phyloP scores from a whole-genome alignment of 2,888 invertebrate species.

The Morpho helenor region DNA sequence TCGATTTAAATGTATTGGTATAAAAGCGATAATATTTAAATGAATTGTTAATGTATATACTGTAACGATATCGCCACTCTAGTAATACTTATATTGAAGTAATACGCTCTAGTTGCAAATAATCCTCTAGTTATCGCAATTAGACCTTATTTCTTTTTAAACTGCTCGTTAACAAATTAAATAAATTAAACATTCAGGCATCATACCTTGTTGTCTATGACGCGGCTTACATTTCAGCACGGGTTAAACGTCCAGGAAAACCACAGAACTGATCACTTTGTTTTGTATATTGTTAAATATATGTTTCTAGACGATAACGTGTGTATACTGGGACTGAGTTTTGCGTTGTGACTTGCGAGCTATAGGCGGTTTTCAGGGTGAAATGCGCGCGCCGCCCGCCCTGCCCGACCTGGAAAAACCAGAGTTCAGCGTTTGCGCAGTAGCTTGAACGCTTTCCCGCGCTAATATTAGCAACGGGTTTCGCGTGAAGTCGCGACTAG shows the following conservation, averaged over 20 bases:
- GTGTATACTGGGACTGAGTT: conserved; percentile 4
- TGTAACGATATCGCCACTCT: background rate
- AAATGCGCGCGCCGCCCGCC: conserved; percentile 68
- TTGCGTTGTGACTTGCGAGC: conserved; percentile 9
- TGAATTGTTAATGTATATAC: background rate
- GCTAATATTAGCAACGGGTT: conserved; percentile 55
- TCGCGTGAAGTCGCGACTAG: conserved; percentile 47
- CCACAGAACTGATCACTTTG: conserved; percentile 4
- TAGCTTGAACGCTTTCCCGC: conserved; percentile 38
- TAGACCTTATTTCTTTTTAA: too few species aligned
- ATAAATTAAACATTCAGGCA: too few species aligned
- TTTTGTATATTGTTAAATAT: background rate
- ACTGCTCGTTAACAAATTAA: too few species aligned
- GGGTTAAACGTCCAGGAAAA: background rate
- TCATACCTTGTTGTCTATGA: background rate
- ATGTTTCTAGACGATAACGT: conserved; percentile 7
- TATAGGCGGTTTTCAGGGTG: conserved; percentile 11
- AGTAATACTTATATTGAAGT: background rate
- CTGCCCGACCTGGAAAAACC: conserved; percentile 42
- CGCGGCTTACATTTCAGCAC: conserved; percentile 1
- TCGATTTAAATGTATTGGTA: background rate
- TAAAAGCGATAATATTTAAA: conserved; percentile 2
- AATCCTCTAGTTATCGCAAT: too few species aligned
- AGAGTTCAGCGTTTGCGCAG: conserved; percentile 25
- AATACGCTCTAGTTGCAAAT: conserved; percentile 1